Base-by-base conservation (phyloP, 1,140 invertebrate genomes). In the Lethocerus indicus region DNA sequence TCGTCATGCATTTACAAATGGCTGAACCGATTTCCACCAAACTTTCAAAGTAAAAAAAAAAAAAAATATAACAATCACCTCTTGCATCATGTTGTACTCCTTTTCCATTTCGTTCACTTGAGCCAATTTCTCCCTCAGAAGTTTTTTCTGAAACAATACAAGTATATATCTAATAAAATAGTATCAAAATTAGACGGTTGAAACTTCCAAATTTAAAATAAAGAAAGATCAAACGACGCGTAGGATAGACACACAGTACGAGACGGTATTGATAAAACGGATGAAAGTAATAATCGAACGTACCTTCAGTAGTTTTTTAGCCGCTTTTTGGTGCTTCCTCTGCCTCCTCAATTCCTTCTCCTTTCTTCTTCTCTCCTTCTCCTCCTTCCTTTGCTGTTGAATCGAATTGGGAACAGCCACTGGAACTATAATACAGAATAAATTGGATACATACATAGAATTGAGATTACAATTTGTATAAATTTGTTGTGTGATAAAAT, bases 281-380 rank as follows among this genome's bases (percentile, higher is more conserved):
- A 41, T 21, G n/a, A 2, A 18, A 12, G 13, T 16, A 36, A 49
- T 41, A 12, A 4, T 39, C 5, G 9, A 14, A 42, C 55, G 47
- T 54, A 57, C 57, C 53, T 57, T 55, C n/a, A 59, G 50, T 45
- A 57, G 57, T 49, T 54, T 57, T 47, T 53, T 55, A 47, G 50
- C 40, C 41, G 53, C 56, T 46, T 50, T 53, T 12, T 51, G 54
- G 52, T 58, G 37, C 50, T 60, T 54, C 36, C 50, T 54, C 29
- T 57, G 50, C 41, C 49, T 42, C 25, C 57, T 54, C 29, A 54
- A 47, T 49, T 60, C 58, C 49, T 58, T 57, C 29, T 62, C 58
- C 29, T 27, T 26, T 28, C 56, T 52, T 39, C 56, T 49, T 41
- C 50, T 59, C 49, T 60, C 58, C 41, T 56, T 57, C 50, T 58